These are phyloP conservation scores for Hybos culiciformis DNA, from an alignment of 2,888 invertebrate genomes.

Conservation along the genomic window DNA sequence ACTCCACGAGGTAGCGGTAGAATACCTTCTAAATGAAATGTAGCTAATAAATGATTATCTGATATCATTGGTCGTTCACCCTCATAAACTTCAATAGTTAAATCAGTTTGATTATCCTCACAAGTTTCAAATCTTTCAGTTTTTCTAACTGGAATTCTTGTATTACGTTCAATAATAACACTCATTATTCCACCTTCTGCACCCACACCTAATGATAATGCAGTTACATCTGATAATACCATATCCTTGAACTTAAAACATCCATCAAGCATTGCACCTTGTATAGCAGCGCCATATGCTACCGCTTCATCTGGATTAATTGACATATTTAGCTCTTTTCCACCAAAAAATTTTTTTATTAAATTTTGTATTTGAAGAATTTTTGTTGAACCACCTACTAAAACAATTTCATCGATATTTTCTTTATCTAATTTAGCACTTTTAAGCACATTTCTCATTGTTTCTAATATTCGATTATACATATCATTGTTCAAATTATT, in stretches of 20 bases:
- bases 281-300: slow-evolving; percentile 92
- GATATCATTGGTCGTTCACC: slow-evolving; percentile 90
- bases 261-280: slow-evolving; percentile 88
- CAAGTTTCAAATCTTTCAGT: slow-evolving; percentile 95
- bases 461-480: slow-evolving; percentile 90
- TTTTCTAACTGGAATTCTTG: slow-evolving; percentile 93
- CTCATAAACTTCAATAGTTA: slow-evolving; percentile 83
- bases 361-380: slow-evolving; percentile 97
- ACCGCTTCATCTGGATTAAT: slow-evolving; percentile 98
- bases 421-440: slow-evolving; percentile 95
- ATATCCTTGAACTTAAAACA: slow-evolving; percentile 82
- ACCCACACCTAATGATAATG: slow-evolving; percentile 81
- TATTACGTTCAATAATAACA: slow-evolving; percentile 90
- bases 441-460: slow-evolving; percentile 88
- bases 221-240: slow-evolving; percentile 81
- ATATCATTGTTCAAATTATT: slow-evolving; percentile 94
- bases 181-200: slow-evolving; percentile 93
- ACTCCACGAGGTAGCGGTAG: slow-evolving; percentile 87
- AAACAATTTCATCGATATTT: slow-evolving; percentile 77
- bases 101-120: slow-evolving; percentile 95
- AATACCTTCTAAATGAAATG: slow-evolving; percentile 92
- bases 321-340: slow-evolving; percentile 90
- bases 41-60: slow-evolving; percentile 89
- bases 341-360: slow-evolving; percentile 90
- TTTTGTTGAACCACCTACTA: slow-evolving; percentile 92